Evolutionary conservation across 2,113 vertebrate species (phyloP).

Genomic region (Hyla sarda): DNA sequence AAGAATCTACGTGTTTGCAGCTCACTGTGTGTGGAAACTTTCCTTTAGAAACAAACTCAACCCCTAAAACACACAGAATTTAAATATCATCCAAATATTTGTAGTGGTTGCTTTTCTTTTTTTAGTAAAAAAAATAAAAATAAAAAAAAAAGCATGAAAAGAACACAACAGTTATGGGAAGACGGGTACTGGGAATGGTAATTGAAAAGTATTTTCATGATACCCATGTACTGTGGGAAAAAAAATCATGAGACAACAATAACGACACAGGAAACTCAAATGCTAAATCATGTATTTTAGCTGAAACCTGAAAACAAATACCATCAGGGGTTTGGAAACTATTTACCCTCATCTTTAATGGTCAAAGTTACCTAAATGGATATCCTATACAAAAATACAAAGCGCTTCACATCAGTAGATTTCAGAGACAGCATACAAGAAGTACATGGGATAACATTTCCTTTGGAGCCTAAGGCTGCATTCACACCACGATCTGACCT

Average conservation of each 20-base stretch:
- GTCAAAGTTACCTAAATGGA: neutral
- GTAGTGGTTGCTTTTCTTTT: neutral
- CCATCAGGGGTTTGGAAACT: neutral
- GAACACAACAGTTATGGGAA: neutral
- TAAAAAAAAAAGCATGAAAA: neutral
- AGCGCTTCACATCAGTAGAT: neutral
- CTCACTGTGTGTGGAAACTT: neutral
- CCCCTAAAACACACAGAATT: neutral
- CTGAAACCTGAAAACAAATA: slow-evolving; percentile 1
- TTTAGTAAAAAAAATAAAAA: neutral
- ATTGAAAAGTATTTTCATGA: neutral
- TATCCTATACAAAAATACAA: neutral
- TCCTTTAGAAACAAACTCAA: neutral
- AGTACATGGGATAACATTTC: no score
- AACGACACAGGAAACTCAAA: slow-evolving; percentile 10
- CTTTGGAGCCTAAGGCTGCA: no score
- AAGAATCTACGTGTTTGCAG: neutral
- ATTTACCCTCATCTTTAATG: neutral
- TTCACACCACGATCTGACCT: no score
- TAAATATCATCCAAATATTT: neutral
- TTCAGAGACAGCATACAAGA: neutral
- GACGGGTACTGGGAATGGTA: neutral
- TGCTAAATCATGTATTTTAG: slow-evolving; percentile 11
- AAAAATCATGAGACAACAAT: slow-evolving; percentile 9
- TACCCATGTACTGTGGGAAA: neutral